phyloP scores from a whole-genome alignment of 2,888 invertebrate genomes.

The Polydrusus cervinus region DNA sequence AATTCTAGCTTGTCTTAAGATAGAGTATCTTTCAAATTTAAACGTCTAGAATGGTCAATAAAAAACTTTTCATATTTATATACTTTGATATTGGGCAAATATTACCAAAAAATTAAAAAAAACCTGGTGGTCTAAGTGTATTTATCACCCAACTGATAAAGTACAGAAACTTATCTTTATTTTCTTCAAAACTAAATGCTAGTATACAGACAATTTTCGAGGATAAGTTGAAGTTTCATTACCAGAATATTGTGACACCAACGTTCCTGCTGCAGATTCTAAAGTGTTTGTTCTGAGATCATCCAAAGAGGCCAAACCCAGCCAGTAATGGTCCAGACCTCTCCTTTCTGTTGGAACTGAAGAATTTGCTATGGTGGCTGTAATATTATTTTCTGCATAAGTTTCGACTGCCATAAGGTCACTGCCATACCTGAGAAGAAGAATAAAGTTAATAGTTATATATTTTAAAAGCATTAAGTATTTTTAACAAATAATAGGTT shows the following conservation, averaged over 20 bases:
- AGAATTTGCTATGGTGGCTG: constrained; percentile 84
- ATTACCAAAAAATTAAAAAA: too few relatives aligned
- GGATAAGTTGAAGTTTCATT: constrained; percentile 51
- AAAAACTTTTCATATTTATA: too few relatives aligned
- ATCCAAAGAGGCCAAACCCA: constrained; percentile 92
- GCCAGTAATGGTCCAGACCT: constrained; percentile 87
- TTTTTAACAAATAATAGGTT: too few relatives aligned
- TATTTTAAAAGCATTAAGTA: too few relatives aligned
- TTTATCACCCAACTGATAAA: too few relatives aligned
- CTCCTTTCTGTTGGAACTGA: constrained; percentile 78
- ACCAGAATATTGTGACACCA: constrained; percentile 95
- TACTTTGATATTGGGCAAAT: too few relatives aligned
- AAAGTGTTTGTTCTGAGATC: constrained; percentile 95
- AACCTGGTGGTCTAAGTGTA: too few relatives aligned
- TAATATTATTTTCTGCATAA: constrained; percentile 93
- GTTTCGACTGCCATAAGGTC: constrained; percentile 94
- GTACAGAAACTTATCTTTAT: too few relatives aligned
- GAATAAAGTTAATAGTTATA: neutral
- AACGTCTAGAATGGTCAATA: too few relatives aligned
- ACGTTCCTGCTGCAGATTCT: constrained; percentile 91
- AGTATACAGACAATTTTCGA: too few relatives aligned
- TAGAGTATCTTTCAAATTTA: too few relatives aligned
- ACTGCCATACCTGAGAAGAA: constrained; percentile 88
- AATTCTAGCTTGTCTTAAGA: neutral
- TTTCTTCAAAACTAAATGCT: too few relatives aligned